Percentiles rank a stretch among this genome's conserved stretches.
Conservation (phyloP, 2,113 vertebrate species). For the Amia ocellicauda region DNA sequence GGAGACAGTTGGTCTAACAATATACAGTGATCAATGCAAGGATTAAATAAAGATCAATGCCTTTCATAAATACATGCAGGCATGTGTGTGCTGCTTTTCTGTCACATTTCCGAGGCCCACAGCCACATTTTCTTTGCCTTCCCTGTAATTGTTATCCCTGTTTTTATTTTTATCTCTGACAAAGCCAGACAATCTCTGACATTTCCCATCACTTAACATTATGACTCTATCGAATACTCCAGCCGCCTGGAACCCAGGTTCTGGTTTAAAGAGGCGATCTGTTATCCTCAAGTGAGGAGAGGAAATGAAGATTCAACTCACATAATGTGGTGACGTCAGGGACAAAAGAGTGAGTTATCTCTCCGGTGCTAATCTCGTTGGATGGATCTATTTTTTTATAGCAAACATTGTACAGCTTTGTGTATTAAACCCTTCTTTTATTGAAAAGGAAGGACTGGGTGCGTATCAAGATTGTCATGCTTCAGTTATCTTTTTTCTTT, state of each 20-base stretch:
- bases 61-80: background rate
- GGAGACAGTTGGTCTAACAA: too few relatives aligned
- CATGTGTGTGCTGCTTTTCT: background rate
- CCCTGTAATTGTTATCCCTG: background rate
- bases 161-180: background rate
- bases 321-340: conserved; percentile 4
- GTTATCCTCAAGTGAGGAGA: background rate
- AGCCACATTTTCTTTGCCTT: too few relatives aligned
- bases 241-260: background rate
- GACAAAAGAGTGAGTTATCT: conserved; percentile 8
- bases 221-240: background rate
- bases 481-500: background rate
- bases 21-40: too few relatives aligned
- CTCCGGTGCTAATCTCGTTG: conserved; percentile 16
- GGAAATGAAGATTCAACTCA: conserved; percentile 19
- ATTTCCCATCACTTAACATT: conserved; percentile 3
- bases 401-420: background rate
- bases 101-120: background rate
- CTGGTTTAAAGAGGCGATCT: conserved; percentile 4
- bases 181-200: background rate
- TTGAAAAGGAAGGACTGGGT: background rate
- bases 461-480: background rate
- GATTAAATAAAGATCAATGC: background rate
- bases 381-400: background rate
- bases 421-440: background rate